These are phyloP conservation scores for Caenorhabditis sinica DNA, from an alignment of 2,888 invertebrate species.

Conservation along the genomic window DNA sequence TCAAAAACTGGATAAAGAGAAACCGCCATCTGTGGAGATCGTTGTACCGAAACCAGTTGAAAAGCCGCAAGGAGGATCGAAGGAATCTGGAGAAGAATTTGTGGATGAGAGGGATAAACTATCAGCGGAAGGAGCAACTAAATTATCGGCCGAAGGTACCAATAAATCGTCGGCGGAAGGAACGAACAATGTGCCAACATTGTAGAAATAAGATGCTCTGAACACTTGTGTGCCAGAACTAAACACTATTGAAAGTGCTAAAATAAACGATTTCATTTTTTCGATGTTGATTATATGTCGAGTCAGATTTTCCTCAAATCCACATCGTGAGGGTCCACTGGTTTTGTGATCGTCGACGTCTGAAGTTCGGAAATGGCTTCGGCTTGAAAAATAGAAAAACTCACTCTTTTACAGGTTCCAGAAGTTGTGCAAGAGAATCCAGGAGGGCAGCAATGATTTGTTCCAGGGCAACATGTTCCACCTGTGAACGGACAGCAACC, in stretches of 20 bases:
- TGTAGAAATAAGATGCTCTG: too few relatives aligned
- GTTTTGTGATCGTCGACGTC: conserved; percentile 15
- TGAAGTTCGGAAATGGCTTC: conserved; percentile 1
- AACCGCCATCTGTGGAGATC: conserved; percentile 49
- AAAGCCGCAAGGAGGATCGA: conserved; percentile 10
- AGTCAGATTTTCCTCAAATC: background rate
- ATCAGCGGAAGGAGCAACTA: background rate
- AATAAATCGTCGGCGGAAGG: background rate
- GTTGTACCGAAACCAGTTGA: conserved; percentile 3
- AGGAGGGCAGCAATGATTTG: conserved; percentile 64
- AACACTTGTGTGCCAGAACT: background rate
- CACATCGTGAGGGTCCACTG: background rate
- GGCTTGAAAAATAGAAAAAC: background rate
- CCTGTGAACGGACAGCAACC: conserved; percentile 72
- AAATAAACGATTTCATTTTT: background rate
- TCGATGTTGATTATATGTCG: background rate
- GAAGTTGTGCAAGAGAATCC: conserved; percentile 65
- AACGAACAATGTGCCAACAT: background rate
- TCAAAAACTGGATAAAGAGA: conserved; percentile 50
- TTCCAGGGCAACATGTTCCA: conserved; percentile 64
- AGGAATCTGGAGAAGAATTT: conserved; percentile 47
- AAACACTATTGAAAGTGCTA: background rate
- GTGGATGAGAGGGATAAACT: conserved; percentile 45
- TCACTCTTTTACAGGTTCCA: conserved; percentile 58
- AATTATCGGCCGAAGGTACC: background rate